Percentiles rank a stretch among this genome's conserved stretches.
phyloP scores from a whole-genome alignment of 2,113 vertebrate genomes.

The Spheniscus mendiculus region DNA sequence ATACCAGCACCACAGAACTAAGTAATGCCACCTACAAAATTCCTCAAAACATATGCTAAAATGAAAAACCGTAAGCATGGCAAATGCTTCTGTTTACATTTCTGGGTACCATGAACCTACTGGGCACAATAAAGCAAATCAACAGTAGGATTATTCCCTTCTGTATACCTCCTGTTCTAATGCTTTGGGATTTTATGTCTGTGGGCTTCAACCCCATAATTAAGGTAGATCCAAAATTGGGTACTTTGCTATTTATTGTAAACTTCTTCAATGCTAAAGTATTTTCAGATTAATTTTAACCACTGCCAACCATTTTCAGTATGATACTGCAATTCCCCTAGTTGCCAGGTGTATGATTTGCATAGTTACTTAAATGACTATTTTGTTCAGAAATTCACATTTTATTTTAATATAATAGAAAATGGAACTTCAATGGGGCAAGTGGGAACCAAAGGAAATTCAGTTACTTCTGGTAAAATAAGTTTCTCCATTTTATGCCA shows the following conservation, averaged over 20 bases:
- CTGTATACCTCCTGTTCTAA: neutral
- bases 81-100: neutral
- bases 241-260: neutral
- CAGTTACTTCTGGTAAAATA: neutral
- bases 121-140: neutral
- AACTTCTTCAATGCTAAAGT: neutral
- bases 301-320: neutral
- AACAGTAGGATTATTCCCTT: neutral
- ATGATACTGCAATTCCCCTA: neutral
- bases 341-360: neutral
- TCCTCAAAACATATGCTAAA: neutral
- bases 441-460: neutral
- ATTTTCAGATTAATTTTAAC: neutral
- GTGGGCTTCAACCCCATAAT: neutral
- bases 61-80: neutral
- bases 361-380: neutral
- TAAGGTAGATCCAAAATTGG: neutral
- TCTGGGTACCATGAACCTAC: neutral
- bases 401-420: neutral
- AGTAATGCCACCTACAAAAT: neutral
- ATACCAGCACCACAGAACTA: neutral
- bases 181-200: neutral
- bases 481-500: neutral
- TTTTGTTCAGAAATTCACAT: neutral
- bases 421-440: neutral